Evolutionary conservation across 2,113 vertebrate species (phyloP), one percentile per base, ranked within the genome.

Genomic region (Lates calcarifer): DNA sequence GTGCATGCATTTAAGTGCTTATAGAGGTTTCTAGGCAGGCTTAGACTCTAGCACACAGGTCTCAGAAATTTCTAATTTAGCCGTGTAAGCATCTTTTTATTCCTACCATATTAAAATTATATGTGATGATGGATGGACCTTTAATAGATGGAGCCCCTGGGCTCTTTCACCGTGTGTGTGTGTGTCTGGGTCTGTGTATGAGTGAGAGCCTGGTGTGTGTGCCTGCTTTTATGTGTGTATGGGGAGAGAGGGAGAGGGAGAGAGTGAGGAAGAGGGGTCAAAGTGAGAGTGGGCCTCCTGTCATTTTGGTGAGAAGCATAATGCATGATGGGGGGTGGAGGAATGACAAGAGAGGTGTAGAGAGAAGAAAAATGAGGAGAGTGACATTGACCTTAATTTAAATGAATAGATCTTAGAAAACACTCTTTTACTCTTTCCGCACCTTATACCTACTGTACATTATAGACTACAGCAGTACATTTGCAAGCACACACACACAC

Each of bases 91-190:
- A 87, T 76, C 45, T 93, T 91, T 90, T 90, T 84, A 83, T 89
- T 85, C 67, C 74, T 64, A 53, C 76, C 49, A 5, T 90, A 92
- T 93, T 89, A 92, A 93, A 93, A 87, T 93, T 84, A 90, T 63
- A 92, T 91, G 87, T 75, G 84, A 88, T 91, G 92, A 91, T 92
- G 89, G 90, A 91, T 87, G 81, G 77, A 73, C 64, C 84, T 76
- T 88, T 93, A 89, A 91, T 91, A 90, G 90, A 88, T 60, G 68
- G 64, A 88, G 74, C 73, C 89, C 79, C 63, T 37, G 41, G 85
- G 89, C 84, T 81, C 47, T 67, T 81, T 66, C 35, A 84, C 51
- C 66, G 20, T 53, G 49, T 68, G 58, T 68, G 49, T 29, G 60
- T 67, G 47, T 60, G 53, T 73, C 53, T 74, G 61, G 15, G n/a